Evolutionary conservation across 64 coral and sea anemone species (phyloP).

Genomic region (Montipora cactus): DNA sequence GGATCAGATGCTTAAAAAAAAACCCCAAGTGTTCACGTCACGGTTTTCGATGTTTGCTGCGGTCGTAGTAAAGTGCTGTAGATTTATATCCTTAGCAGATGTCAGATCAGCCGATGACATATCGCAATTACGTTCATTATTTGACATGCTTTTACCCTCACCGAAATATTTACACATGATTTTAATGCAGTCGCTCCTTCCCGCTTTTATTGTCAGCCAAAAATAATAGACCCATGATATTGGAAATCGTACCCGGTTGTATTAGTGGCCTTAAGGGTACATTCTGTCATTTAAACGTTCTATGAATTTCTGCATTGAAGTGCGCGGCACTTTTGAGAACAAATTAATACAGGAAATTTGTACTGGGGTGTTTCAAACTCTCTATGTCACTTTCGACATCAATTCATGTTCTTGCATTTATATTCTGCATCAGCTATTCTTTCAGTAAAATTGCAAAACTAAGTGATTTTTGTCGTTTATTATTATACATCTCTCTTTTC

Average conservation of each 20-base stretch:
- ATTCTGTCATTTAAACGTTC: background rate
- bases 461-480: too few relatives aligned
- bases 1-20: too few relatives aligned
- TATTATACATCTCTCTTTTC: too few relatives aligned
- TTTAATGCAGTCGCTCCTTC: background rate
- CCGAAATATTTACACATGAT: background rate
- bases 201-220: background rate
- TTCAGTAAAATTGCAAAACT: too few relatives aligned
- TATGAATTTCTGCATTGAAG: background rate
- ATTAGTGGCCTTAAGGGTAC: too few relatives aligned
- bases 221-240: background rate
- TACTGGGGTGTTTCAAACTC: too few relatives aligned
- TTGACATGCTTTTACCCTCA: background rate
- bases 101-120: background rate
- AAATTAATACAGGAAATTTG: background rate
- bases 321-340: background rate
- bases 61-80: too few relatives aligned
- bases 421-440: background rate
- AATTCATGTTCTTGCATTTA: too few relatives aligned
- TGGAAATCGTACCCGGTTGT: too few relatives aligned
- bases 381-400: background rate
- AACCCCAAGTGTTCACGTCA: too few relatives aligned
- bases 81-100: background rate
- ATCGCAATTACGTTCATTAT: background rate
- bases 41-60: too few relatives aligned